phyloP scores from a whole-genome alignment of 2,797 vertebrate genomes.

The Squalus acanthias region DNA sequence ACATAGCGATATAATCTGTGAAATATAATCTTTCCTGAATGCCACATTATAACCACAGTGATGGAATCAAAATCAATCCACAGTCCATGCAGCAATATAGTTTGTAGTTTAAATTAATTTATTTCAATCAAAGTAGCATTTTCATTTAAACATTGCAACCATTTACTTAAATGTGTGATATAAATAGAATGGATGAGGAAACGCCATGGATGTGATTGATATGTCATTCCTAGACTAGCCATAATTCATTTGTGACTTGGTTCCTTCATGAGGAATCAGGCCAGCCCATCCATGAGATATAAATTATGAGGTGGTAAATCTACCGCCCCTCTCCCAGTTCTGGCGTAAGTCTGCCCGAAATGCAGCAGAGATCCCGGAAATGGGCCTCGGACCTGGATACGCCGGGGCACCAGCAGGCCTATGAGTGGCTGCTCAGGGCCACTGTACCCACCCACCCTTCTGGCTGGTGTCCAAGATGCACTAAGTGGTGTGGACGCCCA shows the following conservation, averaged over 20 bases:
- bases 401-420: no score
- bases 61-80: not conserved
- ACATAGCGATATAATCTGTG: not conserved
- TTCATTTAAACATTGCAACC: not conserved
- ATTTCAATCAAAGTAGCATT: slow-evolving; percentile 12
- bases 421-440: not conserved
- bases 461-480: not conserved
- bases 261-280: not conserved
- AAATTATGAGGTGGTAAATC: not conserved
- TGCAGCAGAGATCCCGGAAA: not conserved
- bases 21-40: slow-evolving; percentile 20
- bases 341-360: not conserved
- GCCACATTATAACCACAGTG: not conserved
- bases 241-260: slow-evolving; percentile 24
- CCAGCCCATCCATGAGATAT: not conserved
- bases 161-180: not conserved
- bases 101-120: slow-evolving; percentile 1
- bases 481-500: not conserved
- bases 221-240: not conserved
- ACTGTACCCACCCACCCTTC: not conserved
- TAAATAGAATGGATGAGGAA: slow-evolving; percentile 20
- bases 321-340: not conserved
- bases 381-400: not conserved
- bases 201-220: not conserved
- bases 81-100: not conserved